phyloP scores from a whole-genome alignment of 2,888 invertebrate species.

The Sarcophaga caerulescens region DNA sequence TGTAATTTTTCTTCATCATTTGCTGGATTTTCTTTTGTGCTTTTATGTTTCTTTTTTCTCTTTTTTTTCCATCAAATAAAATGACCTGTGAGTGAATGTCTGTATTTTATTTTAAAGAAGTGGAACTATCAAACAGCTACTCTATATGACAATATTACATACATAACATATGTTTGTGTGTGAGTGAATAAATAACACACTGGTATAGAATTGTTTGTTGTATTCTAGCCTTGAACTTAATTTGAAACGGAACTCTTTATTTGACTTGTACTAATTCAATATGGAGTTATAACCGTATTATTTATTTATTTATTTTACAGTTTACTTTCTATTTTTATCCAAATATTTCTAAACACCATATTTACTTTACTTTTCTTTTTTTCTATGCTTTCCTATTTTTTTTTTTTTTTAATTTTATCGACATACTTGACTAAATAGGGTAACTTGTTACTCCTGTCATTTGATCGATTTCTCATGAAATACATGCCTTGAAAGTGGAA shows the following conservation, averaged over 20 bases:
- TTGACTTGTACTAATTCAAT: conserved; percentile 14
- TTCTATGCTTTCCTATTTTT: no score
- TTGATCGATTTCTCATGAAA: background rate
- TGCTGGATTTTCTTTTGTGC: no score
- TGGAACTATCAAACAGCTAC: conserved; percentile 6
- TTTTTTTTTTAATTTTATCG: background rate
- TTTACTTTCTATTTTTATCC: conserved; percentile 63
- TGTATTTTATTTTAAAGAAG: conserved; percentile 22
- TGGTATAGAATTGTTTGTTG: background rate
- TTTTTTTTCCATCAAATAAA: conserved; percentile 20
- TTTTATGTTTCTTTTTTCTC: conserved; percentile 26
- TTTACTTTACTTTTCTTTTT: no score
- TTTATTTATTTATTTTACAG: conserved; percentile 43
- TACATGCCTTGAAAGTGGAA: background rate
- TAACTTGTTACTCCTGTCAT: conserved; percentile 39
- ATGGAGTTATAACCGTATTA: conserved; percentile 52
- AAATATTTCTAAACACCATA: background rate
- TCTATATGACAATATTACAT: no score
- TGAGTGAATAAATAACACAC: background rate
- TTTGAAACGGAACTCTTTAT: conserved; percentile 61
- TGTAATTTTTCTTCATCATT: conserved; percentile 39
- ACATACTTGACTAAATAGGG: conserved; percentile 65
- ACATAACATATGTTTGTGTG: background rate
- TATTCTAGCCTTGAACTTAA: conserved; percentile 68
- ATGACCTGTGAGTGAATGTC: background rate